A percentile compares a stretch with the other conserved stretches of the same genome.
Conservation (phyloP, 2,797 vertebrate species). For the Hippocampus kuda region DNA sequence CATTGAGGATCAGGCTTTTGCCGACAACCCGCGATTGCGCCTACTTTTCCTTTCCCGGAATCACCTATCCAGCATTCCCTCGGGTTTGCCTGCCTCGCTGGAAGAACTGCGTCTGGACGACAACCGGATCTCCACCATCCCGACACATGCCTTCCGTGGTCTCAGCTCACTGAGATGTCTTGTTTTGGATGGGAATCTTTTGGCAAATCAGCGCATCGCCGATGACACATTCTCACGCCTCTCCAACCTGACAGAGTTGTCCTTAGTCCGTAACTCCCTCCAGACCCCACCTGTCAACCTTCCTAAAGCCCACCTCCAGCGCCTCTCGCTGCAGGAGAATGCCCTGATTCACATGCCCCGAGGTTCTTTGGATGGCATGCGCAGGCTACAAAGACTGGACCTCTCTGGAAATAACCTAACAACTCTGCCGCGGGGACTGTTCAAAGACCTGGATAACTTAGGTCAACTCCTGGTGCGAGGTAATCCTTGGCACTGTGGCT, state of each 20-base stretch:
- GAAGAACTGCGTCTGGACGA: conserved; percentile 91
- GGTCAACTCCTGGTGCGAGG: conserved; percentile 81
- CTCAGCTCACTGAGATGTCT: conserved; percentile 78
- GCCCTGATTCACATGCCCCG: conserved; percentile 83
- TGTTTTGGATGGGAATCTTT: conserved; percentile 88
- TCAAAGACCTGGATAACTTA: conserved; percentile 81
- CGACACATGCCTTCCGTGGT: conserved; percentile 83
- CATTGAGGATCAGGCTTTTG: conserved; percentile 90
- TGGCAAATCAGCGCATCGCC: conserved; percentile 91
- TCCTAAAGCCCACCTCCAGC: conserved; percentile 78
- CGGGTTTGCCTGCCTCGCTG: conserved; percentile 82
- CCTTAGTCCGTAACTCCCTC: conserved; percentile 84
- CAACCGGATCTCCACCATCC: conserved; percentile 93
- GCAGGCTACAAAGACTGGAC: conserved; percentile 76
- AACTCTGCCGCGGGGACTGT: conserved; percentile 80
- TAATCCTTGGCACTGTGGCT: conserved; percentile 94
- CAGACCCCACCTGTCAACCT: conserved; percentile 82
- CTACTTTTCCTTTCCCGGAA: conserved; percentile 89
- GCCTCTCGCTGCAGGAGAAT: conserved; percentile 86
- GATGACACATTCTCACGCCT: conserved; percentile 86
- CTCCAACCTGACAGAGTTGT: conserved; percentile 85
- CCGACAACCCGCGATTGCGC: conserved; percentile 75
- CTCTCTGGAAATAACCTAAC: conserved; percentile 93
- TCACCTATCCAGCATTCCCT: conserved; percentile 89
- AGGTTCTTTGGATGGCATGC: conserved; percentile 80